Conservation (phyloP, 2,888 invertebrate genomes). For the Limnephilus auricula region DNA sequence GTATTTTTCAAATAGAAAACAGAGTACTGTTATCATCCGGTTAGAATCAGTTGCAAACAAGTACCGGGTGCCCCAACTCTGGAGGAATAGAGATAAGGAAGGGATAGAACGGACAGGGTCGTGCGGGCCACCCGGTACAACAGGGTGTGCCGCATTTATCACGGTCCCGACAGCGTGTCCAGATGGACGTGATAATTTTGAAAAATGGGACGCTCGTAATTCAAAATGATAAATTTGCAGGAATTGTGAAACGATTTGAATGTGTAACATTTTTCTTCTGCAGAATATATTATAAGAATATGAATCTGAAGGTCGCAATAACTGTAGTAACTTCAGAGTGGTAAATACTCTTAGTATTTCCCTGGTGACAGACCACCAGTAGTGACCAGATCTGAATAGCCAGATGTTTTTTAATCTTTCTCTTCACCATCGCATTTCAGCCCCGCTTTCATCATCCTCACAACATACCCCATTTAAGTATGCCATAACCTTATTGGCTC, state of each 20-base stretch:
- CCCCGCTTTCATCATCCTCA: no score
- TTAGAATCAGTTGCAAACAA: background rate
- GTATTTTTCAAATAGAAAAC: background rate
- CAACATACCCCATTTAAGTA: no score
- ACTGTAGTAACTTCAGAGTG: no score
- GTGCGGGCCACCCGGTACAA: background rate
- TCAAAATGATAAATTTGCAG: slow-evolving; percentile 9
- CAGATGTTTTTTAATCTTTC: no score
- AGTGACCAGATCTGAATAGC: no score
- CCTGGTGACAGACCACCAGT: no score
- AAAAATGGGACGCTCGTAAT: slow-evolving; percentile 14
- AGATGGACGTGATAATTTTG: slow-evolving; percentile 21
- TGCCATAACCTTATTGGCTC: no score
- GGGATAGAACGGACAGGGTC: background rate
- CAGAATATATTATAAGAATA: no score
- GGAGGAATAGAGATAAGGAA: background rate
- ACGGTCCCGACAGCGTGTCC: background rate
- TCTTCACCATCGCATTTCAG: no score
- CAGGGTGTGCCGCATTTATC: slow-evolving; percentile 8
- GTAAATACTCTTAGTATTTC: no score
- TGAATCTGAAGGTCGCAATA: no score
- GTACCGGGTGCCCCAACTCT: background rate
- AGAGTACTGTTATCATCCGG: background rate
- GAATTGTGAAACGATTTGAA: background rate
- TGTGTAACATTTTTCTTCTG: no score